Percentiles rank a stretch among this genome's conserved stretches.
phyloP scores from a whole-genome alignment of 2,797 vertebrate genomes.

The Chiloscyllium punctatum region DNA sequence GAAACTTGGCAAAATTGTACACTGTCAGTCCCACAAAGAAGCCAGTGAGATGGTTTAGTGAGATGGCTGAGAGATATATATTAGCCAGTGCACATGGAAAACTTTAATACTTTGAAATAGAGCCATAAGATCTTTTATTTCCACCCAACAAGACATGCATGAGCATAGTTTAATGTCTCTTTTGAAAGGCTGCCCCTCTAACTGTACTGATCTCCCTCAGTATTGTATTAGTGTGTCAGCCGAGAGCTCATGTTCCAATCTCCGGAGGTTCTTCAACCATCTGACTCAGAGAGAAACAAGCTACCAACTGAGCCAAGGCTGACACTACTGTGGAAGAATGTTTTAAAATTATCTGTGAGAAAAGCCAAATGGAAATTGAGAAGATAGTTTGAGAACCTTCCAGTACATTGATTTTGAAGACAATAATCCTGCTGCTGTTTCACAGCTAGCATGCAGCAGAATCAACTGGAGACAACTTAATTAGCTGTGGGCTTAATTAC shows the following conservation, averaged over 20 bases:
- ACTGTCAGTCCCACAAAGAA: background rate
- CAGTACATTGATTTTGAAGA: slow-evolving; percentile 74
- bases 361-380: slow-evolving; percentile 32
- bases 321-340: background rate
- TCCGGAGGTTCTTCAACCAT: background rate
- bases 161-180: background rate
- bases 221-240: background rate
- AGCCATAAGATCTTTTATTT: background rate
- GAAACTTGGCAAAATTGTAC: background rate
- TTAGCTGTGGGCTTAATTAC: slow-evolving; percentile 74
- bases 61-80: background rate
- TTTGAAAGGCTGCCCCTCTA: background rate
- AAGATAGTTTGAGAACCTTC: slow-evolving; percentile 63
- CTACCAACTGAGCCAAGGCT: background rate
- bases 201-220: background rate
- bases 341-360: background rate
- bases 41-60: background rate
- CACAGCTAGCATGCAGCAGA: slow-evolving; percentile 73
- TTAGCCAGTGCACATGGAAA: background rate
- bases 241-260: background rate
- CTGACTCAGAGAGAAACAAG: background rate
- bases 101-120: background rate
- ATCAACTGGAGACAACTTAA: slow-evolving; percentile 78
- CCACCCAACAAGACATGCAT: background rate
- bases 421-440: slow-evolving; percentile 86